Percentiles rank a stretch among this genome's conserved stretches.
Evolutionary conservation across 1,140 invertebrate species (phyloP).

Genomic region (Cyphomyrmex costatus): DNA sequence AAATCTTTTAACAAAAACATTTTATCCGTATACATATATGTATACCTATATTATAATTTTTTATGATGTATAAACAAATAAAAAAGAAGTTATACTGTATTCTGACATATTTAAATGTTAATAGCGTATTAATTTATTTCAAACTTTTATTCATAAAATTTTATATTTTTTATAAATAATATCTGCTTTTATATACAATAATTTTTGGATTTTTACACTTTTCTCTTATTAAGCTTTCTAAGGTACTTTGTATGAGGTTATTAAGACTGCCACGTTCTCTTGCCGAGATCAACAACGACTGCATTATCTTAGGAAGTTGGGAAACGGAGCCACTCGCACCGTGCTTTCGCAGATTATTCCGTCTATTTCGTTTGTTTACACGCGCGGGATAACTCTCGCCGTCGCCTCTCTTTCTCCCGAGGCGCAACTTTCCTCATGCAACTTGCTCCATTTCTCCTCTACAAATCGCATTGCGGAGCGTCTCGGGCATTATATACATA

Average conservation of each 20-base stretch:
- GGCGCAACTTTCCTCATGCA: conserved; percentile 71
- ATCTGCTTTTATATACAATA: not conserved
- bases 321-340: conserved; percentile 40
- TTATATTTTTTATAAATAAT: not conserved
- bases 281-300: conserved; percentile 35
- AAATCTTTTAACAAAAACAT: too few relatives aligned
- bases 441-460: conserved; percentile 69
- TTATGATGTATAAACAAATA: too few relatives aligned
- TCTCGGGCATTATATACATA: conserved; percentile 52
- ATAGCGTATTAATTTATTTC: not conserved
- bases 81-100: not conserved
- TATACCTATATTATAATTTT: not conserved
- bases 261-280: conserved; percentile 45
- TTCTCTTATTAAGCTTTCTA: not conserved
- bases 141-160: not conserved
- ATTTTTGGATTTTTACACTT: not conserved
- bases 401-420: conserved; percentile 36
- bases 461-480: conserved; percentile 61
- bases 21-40: too few relatives aligned
- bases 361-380: conserved; percentile 62
- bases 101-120: too few relatives aligned
- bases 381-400: conserved; percentile 51
- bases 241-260: conserved; percentile 1
- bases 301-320: conserved; percentile 46
- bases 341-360: conserved; percentile 54